phyloP scores from a whole-genome alignment of 2,888 invertebrate species.

The Metallyticus violacea region DNA sequence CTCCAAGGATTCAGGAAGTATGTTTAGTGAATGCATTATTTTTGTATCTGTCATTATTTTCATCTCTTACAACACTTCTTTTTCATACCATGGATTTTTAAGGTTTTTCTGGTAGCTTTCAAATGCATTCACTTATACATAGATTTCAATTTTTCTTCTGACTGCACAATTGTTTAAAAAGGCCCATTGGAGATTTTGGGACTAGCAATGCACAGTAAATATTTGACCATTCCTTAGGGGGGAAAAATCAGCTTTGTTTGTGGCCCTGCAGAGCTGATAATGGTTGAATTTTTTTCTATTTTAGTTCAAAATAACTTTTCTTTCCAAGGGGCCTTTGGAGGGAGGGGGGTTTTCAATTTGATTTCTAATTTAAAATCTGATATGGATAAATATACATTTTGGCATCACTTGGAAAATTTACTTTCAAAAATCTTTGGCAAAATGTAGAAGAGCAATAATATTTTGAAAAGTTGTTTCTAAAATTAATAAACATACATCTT shows the following conservation, averaged over 20 bases:
- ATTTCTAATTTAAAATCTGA: not conserved
- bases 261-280: constrained; percentile 6
- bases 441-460: constrained; percentile 3
- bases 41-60: not conserved
- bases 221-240: not conserved
- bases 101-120: not conserved
- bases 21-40: constrained; percentile 5
- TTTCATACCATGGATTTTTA: not conserved
- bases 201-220: not conserved
- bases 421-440: constrained; percentile 1
- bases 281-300: too few species aligned
- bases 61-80: not conserved
- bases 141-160: not conserved
- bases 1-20: constrained; percentile 1
- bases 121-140: constrained; percentile 11
- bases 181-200: not conserved
- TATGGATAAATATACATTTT: not conserved
- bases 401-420: not conserved
- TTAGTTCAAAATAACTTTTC: not conserved
- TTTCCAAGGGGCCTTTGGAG: not conserved
- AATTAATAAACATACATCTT: not conserved
- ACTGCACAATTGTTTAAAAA: not conserved
- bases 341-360: not conserved
- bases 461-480: not conserved
- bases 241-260: not conserved